phyloP scores from a whole-genome alignment of 2,797 vertebrate species.

The Acestrorhynchus altus region DNA sequence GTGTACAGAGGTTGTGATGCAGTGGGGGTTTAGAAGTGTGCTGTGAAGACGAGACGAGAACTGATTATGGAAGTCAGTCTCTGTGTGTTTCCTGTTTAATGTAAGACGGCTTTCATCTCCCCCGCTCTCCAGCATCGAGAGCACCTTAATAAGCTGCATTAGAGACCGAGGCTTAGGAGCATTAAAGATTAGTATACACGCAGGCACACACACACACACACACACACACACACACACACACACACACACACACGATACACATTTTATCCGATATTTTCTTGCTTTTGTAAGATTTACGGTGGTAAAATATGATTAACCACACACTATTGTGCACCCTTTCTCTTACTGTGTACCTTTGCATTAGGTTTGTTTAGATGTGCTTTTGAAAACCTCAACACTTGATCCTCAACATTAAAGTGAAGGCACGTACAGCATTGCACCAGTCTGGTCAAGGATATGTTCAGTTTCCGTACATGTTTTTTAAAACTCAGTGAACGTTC shows the following conservation, averaged over 20 bases:
- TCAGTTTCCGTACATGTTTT: no score
- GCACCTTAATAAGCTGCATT: constrained; percentile 13
- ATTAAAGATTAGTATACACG: constrained; percentile 5
- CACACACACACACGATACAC: not conserved
- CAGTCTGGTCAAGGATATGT: no score
- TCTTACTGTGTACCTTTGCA: no score
- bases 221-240: constrained; percentile 19
- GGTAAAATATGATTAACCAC: not conserved
- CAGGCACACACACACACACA: not conserved
- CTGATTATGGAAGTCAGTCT: not conserved
- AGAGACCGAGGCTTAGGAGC: not conserved
- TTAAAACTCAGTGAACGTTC: no score
- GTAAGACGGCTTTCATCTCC: constrained; percentile 36
- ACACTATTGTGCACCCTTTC: no score
- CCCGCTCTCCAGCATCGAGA: not conserved
- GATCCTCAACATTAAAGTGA: no score
- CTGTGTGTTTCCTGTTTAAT: constrained; percentile 15
- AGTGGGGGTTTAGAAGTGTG: not conserved
- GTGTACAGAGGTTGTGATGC: not conserved
- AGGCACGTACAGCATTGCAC: no score
- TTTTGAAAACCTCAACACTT: no score
- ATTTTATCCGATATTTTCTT: not conserved
- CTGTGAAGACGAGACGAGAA: not conserved
- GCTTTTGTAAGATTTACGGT: not conserved
- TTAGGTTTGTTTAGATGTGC: no score